phyloP scores from a whole-genome alignment of 2,797 vertebrate species.

The Trichosurus vulpecula region DNA sequence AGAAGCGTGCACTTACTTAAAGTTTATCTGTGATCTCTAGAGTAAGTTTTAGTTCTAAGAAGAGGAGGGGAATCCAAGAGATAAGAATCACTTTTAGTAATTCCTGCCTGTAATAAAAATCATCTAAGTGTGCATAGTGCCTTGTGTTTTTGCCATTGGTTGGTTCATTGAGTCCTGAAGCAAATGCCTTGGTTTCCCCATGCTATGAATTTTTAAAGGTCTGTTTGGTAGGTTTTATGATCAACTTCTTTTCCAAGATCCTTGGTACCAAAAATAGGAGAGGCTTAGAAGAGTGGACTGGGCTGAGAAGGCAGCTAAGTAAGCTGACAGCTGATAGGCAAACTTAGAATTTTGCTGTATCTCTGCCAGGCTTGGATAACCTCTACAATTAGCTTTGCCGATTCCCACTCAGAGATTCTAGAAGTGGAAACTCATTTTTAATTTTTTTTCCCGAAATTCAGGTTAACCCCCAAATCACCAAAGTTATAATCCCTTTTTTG shows the following conservation, averaged over 20 bases:
- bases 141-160: not conserved
- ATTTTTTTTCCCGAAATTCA: not conserved
- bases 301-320: not conserved
- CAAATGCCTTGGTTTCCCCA: not conserved
- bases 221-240: not conserved
- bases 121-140: not conserved
- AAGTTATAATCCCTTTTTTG: not conserved
- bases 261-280: not conserved
- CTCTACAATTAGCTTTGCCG: not conserved
- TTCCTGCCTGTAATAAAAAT: not conserved
- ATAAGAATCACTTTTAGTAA: not conserved
- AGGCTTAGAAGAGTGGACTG: not conserved
- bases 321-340: not conserved
- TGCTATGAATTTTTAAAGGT: not conserved
- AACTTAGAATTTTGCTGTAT: not conserved
- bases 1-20: not conserved
- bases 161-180: not conserved
- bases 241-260: not conserved
- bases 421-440: not conserved
- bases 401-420: not conserved
- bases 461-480: not conserved
- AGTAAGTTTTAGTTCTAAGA: not conserved
- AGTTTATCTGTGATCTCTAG: not conserved
- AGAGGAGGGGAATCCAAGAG: not conserved
- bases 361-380: not conserved